Evolutionary conservation across 2,113 vertebrate species (phyloP).

Genomic region (Xyrauchen texanus): DNA sequence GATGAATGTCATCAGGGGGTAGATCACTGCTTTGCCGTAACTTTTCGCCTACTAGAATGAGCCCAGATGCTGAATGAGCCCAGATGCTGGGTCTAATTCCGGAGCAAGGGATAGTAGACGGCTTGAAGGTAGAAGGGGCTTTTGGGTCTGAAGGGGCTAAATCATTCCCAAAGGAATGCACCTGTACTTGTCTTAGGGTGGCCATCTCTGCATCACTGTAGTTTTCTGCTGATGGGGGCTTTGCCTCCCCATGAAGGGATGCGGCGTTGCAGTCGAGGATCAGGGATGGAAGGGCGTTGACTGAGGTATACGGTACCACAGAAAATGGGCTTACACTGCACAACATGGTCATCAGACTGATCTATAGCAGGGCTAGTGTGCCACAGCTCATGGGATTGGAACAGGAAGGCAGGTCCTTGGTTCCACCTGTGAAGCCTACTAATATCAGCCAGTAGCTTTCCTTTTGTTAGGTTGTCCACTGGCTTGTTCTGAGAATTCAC

Average conservation of each 20-base stretch:
- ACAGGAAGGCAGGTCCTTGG: background rate
- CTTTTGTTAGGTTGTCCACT: background rate
- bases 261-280: background rate
- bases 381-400: background rate
- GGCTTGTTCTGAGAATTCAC: too few species aligned
- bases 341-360: background rate
- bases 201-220: background rate
- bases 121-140: too few species aligned
- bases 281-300: too few species aligned
- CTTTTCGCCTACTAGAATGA: background rate
- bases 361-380: background rate
- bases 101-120: background rate
- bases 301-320: background rate
- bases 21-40: background rate
- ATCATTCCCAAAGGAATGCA: background rate
- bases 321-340: background rate
- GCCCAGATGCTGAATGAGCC: too few species aligned
- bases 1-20: background rate
- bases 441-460: background rate
- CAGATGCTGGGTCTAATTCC: background rate
- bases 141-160: background rate
- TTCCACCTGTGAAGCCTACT: background rate
- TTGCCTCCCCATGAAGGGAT: background rate
- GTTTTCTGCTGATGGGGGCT: background rate
- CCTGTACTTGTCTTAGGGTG: background rate